Conservation (phyloP, 53 echinoderm and acorn worm species). For the Antedon mediterranea region DNA sequence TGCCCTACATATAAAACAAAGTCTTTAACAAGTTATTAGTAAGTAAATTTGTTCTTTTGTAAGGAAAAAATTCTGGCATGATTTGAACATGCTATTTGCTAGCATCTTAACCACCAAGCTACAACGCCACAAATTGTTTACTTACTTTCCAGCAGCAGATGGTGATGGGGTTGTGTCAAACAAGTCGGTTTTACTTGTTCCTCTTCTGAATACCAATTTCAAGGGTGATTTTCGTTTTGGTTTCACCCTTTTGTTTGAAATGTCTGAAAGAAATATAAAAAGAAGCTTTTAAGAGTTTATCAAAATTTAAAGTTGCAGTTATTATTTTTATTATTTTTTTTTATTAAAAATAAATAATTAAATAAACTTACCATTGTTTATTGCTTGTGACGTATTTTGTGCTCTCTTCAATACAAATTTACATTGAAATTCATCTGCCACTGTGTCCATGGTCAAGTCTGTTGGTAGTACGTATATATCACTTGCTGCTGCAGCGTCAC, state of each 20-base stretch:
- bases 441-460: slow-evolving; percentile 46
- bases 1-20: too few species aligned
- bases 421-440: slow-evolving; percentile 68
- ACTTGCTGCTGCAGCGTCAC: slow-evolving; percentile 57
- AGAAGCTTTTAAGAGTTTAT: not conserved
- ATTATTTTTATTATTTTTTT: too few species aligned
- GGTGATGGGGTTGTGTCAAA: slow-evolving; percentile 30
- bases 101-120: too few species aligned
- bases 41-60: too few species aligned
- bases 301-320: too few species aligned
- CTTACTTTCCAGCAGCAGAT: slow-evolving; percentile 71
- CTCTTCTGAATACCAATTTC: slow-evolving; percentile 49
- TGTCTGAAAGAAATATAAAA: not conserved
- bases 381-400: slow-evolving; percentile 31
- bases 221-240: slow-evolving; percentile 64
- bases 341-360: too few species aligned
- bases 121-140: too few species aligned
- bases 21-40: too few species aligned
- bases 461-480: slow-evolving; percentile 32
- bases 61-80: too few species aligned
- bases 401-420: slow-evolving; percentile 66
- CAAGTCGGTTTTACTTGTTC: slow-evolving; percentile 22
- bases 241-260: slow-evolving; percentile 30
- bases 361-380: slow-evolving; percentile 46
- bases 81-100: too few species aligned